Conservation (phyloP, 1,140 invertebrate genomes). For the Microplitis demolitor region DNA sequence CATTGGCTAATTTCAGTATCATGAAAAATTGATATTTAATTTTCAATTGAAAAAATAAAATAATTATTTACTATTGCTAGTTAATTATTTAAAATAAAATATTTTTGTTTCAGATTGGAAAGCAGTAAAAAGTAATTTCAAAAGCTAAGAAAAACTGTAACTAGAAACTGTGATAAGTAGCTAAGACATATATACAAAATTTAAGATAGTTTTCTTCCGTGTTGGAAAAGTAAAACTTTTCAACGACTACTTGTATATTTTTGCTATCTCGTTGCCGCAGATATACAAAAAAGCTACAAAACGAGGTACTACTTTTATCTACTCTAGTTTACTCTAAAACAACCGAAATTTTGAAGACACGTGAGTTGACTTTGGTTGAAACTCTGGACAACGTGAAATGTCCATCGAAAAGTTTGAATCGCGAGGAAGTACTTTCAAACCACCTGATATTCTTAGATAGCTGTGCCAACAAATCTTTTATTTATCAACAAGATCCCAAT, state of each 20-base stretch:
- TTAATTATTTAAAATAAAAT: background rate
- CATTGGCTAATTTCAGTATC: too few relatives aligned
- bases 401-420: slow-evolving; percentile 39
- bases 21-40: too few relatives aligned
- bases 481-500: background rate
- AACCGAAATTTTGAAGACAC: background rate
- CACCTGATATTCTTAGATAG: slow-evolving; percentile 52
- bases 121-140: background rate
- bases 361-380: slow-evolving; percentile 7
- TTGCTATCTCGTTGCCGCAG: too few relatives aligned
- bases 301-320: too few relatives aligned
- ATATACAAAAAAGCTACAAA: too few relatives aligned
- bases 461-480: slow-evolving; percentile 2
- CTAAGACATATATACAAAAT: background rate
- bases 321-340: background rate
- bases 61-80: too few relatives aligned
- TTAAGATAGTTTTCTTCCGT: background rate
- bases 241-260: too few relatives aligned
- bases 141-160: background rate
- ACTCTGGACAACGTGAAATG: slow-evolving; percentile 52
- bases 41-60: too few relatives aligned
- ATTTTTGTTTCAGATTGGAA: background rate
- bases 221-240: too few relatives aligned
- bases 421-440: slow-evolving; percentile 41
- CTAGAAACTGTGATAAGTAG: background rate